Base-by-base conservation (phyloP, 1,140 invertebrate species). In the Delia radicum region DNA sequence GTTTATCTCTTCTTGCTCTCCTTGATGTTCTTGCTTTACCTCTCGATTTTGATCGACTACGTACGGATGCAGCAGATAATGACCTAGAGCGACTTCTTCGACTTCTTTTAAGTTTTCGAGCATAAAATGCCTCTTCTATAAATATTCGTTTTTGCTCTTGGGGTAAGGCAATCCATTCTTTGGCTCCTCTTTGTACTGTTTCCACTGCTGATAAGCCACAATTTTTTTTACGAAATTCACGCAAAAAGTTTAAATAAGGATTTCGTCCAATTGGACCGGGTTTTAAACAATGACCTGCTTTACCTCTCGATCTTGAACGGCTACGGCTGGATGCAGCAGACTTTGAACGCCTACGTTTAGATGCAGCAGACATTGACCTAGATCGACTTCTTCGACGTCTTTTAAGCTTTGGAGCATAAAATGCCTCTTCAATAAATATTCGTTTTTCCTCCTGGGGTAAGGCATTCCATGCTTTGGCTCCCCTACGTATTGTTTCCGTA, bases 41-140 rank as follows among this genome's bases (percentile, higher is more conserved):
- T n/a, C n/a, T n/a, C n/a, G n/a, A n/a, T n/a, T n/a, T n/a, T n/a
- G n/a, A n/a, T n/a, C n/a, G n/a, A n/a, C n/a, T n/a, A n/a, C n/a
- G n/a, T n/a, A n/a, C n/a, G n/a, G n/a, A n/a, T n/a, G n/a, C n/a
- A n/a, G n/a, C n/a, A n/a, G n/a, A n/a, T n/a, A n/a, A n/a, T n/a
- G n/a, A n/a, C n/a, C n/a, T n/a, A n/a, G n/a, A n/a, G n/a, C n/a
- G n/a, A n/a, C n/a, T n/a, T n/a, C 67, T 27, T 21, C 21, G 67
- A 0, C 67, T 31, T 15, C 55, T 65, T n/a, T 27, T 74, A 24
- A 18, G 27, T n/a, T 46, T 75, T 6, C 62, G 74, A 21, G 74
- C 74, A 75, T 75, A 48, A 65, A 75, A 75, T 8, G 74, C 74
- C 74, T 63, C 71, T 65, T 73, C 61, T 65, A 76, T 73, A 15